phyloP scores from a whole-genome alignment of 2,113 vertebrate genomes.

The western clawed frog (Xenopus tropicalis) region UCB_Xtro_10.0 CM004450.2:103012001-103012500 shows the following conservation, averaged over 20 bases:
- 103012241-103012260: neutral
- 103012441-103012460: too few species aligned
- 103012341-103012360: too few species aligned
- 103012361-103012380: too few species aligned
- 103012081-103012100: constrained; percentile 7
- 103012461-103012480: too few species aligned
- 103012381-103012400: too few species aligned
- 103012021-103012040: neutral
- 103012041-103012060: neutral
- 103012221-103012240: constrained; percentile 5
- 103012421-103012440: too few species aligned
- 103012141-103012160: constrained; percentile 13
- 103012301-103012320: too few species aligned
- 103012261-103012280: constrained; percentile 1
- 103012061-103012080: constrained; percentile 8
- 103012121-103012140: constrained; percentile 21
- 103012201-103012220: constrained; percentile 21
- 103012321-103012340: too few species aligned
- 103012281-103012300: neutral
- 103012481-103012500: too few species aligned
- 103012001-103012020: neutral
- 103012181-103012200: neutral
- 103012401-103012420: too few species aligned
- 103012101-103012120: constrained; percentile 22
- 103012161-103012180: constrained; percentile 15